Evolutionary conservation across 1,140 invertebrate species (phyloP).

Genomic region (Drosophila ercepeae): DNA sequence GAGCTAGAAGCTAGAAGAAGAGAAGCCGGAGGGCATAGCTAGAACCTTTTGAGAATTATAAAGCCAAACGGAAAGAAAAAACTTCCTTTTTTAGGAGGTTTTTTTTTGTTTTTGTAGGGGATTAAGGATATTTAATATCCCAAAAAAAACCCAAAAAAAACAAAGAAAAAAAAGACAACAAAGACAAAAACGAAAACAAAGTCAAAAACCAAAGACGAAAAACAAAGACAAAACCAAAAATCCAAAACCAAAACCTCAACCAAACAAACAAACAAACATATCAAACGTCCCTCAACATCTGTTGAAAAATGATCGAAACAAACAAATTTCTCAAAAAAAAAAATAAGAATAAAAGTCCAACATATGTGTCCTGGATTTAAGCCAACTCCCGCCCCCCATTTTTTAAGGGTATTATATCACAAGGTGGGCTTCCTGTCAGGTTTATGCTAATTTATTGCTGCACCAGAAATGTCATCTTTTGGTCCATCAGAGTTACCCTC

Average conservation of each 20-base stretch:
- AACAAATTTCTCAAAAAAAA: slow-evolving; percentile 17
- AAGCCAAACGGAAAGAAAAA: no score
- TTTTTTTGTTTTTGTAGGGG: no score
- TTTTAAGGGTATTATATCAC: slow-evolving; percentile 20
- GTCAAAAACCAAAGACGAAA: no score
- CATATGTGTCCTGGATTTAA: slow-evolving; percentile 43
- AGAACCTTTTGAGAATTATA: no score
- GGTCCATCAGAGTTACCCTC: neutral
- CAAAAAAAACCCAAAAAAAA: no score
- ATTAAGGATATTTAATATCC: no score
- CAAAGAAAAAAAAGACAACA: no score
- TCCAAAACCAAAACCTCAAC: slow-evolving; percentile 7
- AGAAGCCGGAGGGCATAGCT: no score
- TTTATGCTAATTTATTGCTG: slow-evolving; percentile 45
- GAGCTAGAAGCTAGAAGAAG: no score
- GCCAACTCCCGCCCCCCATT: slow-evolving; percentile 5
- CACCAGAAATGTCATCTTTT: slow-evolving; percentile 1
- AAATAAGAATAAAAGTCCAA: slow-evolving; percentile 34
- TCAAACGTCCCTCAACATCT: slow-evolving; percentile 46
- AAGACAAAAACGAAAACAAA: no score
- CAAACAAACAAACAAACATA: slow-evolving; percentile 31
- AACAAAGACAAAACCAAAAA: slow-evolving; percentile 8
- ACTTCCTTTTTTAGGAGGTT: no score
- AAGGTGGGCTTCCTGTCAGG: slow-evolving; percentile 38
- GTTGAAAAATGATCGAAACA: slow-evolving; percentile 30